Percentiles rank a stretch among this genome's conserved stretches.
Conservation (phyloP, 92 coral and sea anemone genomes). For the Heliopora coerulea region DNA sequence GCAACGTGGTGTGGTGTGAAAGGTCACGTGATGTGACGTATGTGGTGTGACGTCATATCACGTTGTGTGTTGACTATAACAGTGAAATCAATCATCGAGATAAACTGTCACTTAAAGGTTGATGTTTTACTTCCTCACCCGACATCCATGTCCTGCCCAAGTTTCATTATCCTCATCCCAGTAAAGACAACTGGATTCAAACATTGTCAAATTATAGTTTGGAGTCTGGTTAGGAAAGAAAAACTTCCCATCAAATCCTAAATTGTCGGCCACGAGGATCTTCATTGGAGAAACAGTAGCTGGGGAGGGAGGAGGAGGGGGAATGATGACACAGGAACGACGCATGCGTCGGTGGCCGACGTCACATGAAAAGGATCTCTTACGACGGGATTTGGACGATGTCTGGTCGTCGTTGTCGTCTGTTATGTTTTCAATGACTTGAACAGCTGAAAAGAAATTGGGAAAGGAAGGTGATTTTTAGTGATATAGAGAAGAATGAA, state of each 20-base stretch:
- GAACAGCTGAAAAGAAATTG: neutral
- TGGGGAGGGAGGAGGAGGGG: neutral
- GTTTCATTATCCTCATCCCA: conserved; percentile 60
- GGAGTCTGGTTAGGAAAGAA: conserved; percentile 68
- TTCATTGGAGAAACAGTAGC: neutral
- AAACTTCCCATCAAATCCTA: conserved; percentile 71
- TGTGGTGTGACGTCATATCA: no score
- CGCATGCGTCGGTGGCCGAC: conserved; percentile 9
- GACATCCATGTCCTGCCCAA: conserved; percentile 75
- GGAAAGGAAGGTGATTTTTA: no score
- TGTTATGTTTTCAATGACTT: neutral
- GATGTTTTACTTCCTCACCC: conserved; percentile 44
- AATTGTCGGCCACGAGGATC: conserved; percentile 45
- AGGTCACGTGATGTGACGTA: no score
- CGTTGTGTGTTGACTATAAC: no score
- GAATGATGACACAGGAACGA: conserved; percentile 14
- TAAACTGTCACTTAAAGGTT: neutral
- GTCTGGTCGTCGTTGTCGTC: neutral
- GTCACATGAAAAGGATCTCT: neutral
- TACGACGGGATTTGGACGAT: neutral
- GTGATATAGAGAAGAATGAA: no score
- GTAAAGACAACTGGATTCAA: conserved; percentile 72
- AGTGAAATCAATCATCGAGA: neutral
- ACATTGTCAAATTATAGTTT: conserved; percentile 60
- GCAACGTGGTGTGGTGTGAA: no score